Evolutionary conservation across 2,797 vertebrate genomes (phyloP), one percentile per base, ranked within the genome.

Genomic region (Hypotaenidia okinawae): DNA sequence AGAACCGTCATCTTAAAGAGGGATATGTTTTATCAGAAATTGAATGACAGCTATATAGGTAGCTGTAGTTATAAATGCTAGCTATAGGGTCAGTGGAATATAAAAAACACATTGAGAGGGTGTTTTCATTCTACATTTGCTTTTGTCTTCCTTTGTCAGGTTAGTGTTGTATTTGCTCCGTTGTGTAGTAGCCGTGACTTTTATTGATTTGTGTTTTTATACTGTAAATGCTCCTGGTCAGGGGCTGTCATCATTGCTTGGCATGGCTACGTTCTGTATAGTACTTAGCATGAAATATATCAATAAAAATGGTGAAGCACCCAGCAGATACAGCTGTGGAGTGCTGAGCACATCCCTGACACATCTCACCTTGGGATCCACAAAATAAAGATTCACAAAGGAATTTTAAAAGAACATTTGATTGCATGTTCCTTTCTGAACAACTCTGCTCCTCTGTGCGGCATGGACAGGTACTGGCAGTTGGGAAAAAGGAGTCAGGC

Each of bases 101-200:
- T 83, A 87, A 92, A 95, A 95, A 93, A 78, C 75, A 95, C 72
- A 62, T 68, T 87, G 90, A 70, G 82, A 92, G 75, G 51, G 87
- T 91, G 92, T 93, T 95, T 95, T 91, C 81, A 43, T 95, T 95
- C 91, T 83, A 90, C 76, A 87, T 80, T 92, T 94, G 62, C 88
- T 94, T 97, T 95, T 84, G 92, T 95, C 93, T 93, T 93, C 94
- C 86, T 95, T 90, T 94, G 89, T 94, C 81, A 85, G 78, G 81
- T 77, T 93, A 89, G 88, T n/a, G 51, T 62, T 95, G 90, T 76
- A 63, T 85, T 93, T 96, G 81, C 62, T 95, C 51, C 75, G 86
- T 57, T 90, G 72, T 90, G 78, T 85, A 77, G 75, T 43, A 85
- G 84, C 58, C 52, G 8, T 86, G 93, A 77, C 84, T 92, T 76